Percentiles rank a stretch among this genome's conserved stretches.
Conservation (phyloP, 2,113 vertebrate genomes). For the Pelvicachromis taeniatus region DNA sequence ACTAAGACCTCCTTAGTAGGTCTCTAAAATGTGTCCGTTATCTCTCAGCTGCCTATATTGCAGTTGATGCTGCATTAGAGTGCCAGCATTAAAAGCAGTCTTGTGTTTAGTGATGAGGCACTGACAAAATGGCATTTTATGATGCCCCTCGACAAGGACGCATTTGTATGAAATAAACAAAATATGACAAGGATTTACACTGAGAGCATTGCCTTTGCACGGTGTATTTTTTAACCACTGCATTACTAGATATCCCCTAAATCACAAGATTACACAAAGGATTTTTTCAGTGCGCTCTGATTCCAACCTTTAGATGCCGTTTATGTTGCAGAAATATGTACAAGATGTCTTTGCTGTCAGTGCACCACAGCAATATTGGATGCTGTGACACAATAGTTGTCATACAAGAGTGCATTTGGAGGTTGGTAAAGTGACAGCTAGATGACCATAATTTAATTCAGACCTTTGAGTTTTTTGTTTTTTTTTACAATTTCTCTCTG, state of each 20-base stretch:
- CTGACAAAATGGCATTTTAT: background rate
- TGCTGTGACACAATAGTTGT: background rate
- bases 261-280: rapidly evolving
- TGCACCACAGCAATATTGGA: background rate
- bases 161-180: background rate
- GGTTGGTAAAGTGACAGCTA: background rate
- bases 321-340: background rate
- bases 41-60: background rate
- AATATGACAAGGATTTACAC: background rate
- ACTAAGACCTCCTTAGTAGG: too few species aligned
- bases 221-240: background rate
- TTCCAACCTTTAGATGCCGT: background rate
- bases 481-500: background rate
- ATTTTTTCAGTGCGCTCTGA: background rate
- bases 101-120: background rate
- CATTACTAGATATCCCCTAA: background rate
- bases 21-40: background rate
- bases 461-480: background rate
- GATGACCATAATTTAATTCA: background rate
- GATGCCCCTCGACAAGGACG: background rate
- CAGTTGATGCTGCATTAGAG: background rate
- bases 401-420: background rate
- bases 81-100: background rate
- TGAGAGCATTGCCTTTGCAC: background rate
- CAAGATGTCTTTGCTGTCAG: background rate